phyloP scores from a whole-genome alignment of 2,888 invertebrate species.

The Macaria liturata region DNA sequence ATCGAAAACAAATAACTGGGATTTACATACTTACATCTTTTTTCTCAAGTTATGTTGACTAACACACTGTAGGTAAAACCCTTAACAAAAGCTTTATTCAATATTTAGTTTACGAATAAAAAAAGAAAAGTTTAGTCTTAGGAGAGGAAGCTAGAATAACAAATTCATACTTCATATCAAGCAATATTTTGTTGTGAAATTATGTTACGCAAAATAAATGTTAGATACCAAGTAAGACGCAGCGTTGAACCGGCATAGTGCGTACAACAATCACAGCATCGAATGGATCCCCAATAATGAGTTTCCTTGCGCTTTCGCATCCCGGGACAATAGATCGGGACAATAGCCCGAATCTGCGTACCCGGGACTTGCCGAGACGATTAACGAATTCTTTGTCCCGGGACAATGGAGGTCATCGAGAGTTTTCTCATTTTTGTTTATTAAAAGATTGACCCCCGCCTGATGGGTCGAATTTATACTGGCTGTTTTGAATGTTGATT shows the following conservation, averaged over 20 bases:
- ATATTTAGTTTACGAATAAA: too few relatives aligned
- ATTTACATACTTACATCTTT: too few relatives aligned
- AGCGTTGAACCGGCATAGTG: slow-evolving; percentile 36
- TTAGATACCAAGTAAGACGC: slow-evolving; percentile 24
- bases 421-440: slow-evolving; percentile 29
- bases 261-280: slow-evolving; percentile 35
- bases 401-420: slow-evolving; percentile 31
- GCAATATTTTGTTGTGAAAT: not conserved
- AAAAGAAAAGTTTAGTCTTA: too few relatives aligned
- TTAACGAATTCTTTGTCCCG: slow-evolving; percentile 38
- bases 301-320: slow-evolving; percentile 39
- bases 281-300: slow-evolving; percentile 40
- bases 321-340: slow-evolving; percentile 37
- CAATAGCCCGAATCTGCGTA: slow-evolving; percentile 40
- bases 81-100: too few relatives aligned
- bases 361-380: slow-evolving; percentile 37
- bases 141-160: too few relatives aligned
- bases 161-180: too few relatives aligned
- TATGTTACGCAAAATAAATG: not conserved
- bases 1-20: too few relatives aligned
- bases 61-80: too few relatives aligned
- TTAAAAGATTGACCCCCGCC: slow-evolving; percentile 18
- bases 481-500: too few relatives aligned
- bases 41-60: too few relatives aligned
- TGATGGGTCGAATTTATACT: too few relatives aligned